These are phyloP conservation scores for Bombycilla garrulus DNA, from an alignment of 2,113 vertebrate species.

Conservation along the genomic window DNA sequence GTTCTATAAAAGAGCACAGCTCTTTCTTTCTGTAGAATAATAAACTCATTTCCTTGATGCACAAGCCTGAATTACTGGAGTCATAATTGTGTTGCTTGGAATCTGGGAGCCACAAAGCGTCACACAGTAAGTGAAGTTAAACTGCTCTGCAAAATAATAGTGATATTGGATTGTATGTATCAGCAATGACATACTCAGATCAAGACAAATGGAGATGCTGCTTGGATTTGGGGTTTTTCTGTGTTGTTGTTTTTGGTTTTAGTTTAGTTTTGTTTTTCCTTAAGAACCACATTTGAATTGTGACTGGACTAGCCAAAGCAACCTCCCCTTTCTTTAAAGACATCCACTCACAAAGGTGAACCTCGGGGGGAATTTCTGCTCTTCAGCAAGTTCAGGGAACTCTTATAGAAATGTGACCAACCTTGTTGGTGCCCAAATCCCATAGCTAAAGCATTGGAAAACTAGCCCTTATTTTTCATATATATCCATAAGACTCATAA, in stretches of 20 bases:
- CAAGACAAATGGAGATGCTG: neutral
- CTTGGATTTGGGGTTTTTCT: neutral
- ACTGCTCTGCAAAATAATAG: neutral
- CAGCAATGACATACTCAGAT: neutral
- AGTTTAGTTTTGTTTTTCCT: neutral
- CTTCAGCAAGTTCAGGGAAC: neutral
- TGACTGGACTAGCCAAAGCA: neutral
- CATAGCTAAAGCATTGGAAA: neutral
- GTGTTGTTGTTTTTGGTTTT: neutral
- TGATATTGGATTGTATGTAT: neutral
- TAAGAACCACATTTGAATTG: neutral
- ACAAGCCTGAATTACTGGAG: too few species aligned
- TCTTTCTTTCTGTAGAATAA: too few species aligned
- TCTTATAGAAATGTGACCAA: neutral
- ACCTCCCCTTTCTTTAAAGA: neutral
- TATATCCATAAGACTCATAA: neutral
- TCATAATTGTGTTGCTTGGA: too few species aligned
- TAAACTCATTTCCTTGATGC: too few species aligned
- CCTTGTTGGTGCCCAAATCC: neutral
- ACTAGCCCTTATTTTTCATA: neutral
- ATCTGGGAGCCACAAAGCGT: too few species aligned
- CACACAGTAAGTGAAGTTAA: neutral
- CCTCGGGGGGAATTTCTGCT: rapidly evolving
- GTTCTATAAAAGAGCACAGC: too few species aligned
- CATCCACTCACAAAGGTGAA: neutral